Base-by-base conservation (phyloP, 2,113 vertebrate genomes). In the Calypte anna region DNA sequence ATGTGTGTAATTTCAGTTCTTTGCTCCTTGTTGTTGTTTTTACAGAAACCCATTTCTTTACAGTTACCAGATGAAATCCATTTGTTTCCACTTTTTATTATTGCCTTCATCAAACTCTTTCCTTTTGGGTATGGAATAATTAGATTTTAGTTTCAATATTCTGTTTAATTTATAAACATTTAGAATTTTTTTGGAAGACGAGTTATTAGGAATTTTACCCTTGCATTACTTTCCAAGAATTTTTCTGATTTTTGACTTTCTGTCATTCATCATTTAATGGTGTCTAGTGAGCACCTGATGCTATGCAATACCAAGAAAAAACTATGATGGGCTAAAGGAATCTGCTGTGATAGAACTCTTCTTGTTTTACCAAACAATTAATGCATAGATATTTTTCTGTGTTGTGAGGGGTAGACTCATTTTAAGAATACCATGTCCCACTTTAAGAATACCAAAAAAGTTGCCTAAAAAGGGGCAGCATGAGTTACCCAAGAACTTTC, bases 151-250 rank as follows among this genome's bases (percentile, higher is more conserved):
- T 44, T 77, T 91, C 69, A 73, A 50, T 88, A 80, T 70, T 89
- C 44, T 88, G 25, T 46, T 92, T 93, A 91, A 93, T 91, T 50
- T 23, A 12, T 54, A 68, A 33, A 70, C 20, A 36, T 21, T 61
- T 53, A 38, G 44, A 44, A 18, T 15, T 64, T 55, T 77, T 74
- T 91, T 90, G 62, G 18, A 68, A 74, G 38, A 89, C n/a, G 78
- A 92, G 28, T 96, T 33, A 91, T 90, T 86, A 74, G 67, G 31
- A 96, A 74, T 94, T 93, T 96, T 40, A 77, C 63, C 93, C 59
- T 82, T 50, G 28, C 63, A 83, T 2, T 73, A 30, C 21, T 93
- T 88, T 82, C 38, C 51, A 83, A 59, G 31, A 91, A 74, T 88
- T 82, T 62, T 55, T 82, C 27, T 68, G 61, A 58, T 77, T 76